phyloP scores from a whole-genome alignment of 2,113 vertebrate genomes.

The Crotalus helleri region DNA sequence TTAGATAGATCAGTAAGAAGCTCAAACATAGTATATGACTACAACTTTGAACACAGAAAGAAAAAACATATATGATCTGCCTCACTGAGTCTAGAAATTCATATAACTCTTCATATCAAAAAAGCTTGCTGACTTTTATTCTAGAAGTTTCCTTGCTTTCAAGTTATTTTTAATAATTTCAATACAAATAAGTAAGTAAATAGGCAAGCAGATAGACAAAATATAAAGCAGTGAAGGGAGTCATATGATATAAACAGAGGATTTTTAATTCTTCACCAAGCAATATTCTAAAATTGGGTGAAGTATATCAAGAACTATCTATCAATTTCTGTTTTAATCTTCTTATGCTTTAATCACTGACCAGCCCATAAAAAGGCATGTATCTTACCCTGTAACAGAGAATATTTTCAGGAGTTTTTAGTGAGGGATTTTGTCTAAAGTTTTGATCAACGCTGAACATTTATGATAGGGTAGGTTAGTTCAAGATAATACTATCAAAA shows the following conservation, averaged over 20 bases:
- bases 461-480: not conserved
- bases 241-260: not conserved
- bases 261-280: not conserved
- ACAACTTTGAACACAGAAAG: not conserved
- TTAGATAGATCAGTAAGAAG: not conserved
- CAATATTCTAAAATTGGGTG: not conserved
- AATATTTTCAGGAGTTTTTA: not conserved
- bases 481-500: not conserved
- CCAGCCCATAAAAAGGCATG: not conserved
- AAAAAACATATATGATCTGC: not conserved
- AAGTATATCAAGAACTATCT: not conserved
- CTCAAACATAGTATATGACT: not conserved
- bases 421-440: not conserved
- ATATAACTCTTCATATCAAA: not conserved
- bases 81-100: not conserved
- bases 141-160: not conserved
- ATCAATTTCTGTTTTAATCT: not conserved
- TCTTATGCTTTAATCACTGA: not conserved
- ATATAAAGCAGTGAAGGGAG: not conserved
- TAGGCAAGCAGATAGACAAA: not conserved
- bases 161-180: not conserved
- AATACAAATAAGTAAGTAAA: not conserved
- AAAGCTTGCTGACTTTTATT: not conserved
- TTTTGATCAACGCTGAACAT: not conserved
- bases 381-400: not conserved